Percentiles rank a stretch among this genome's conserved stretches.
Evolutionary conservation across 2,797 vertebrate genomes (phyloP).

Genomic region (Pangasius djambal): DNA sequence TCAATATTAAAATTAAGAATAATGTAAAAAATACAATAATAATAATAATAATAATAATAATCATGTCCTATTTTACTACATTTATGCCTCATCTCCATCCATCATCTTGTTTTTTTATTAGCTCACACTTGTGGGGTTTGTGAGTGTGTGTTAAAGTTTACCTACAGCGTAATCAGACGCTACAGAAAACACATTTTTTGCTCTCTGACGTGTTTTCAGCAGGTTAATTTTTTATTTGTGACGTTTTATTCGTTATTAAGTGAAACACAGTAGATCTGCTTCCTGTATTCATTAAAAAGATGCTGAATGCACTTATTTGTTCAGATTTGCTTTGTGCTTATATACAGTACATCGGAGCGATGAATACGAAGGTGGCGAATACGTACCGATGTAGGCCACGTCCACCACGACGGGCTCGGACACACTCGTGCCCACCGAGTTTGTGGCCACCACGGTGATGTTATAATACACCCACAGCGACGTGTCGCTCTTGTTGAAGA

Average conservation of each 20-base stretch:
- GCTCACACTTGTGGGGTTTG: not conserved
- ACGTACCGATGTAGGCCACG: slow-evolving; percentile 86
- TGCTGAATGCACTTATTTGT: not conserved
- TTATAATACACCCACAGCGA: slow-evolving; percentile 85
- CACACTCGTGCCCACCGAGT: slow-evolving; percentile 78
- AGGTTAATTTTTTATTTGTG: not conserved
- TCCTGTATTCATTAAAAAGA: not conserved
- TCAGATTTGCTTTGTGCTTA: not conserved
- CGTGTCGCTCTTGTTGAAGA: slow-evolving; percentile 88
- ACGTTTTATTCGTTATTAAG: too few species aligned
- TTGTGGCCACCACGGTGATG: slow-evolving; percentile 88
- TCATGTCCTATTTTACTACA: not conserved
- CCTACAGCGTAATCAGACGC: not conserved
- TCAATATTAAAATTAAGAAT: not conserved
- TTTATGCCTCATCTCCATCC: not conserved
- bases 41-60: too few species aligned
- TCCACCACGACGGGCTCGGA: slow-evolving; percentile 85
- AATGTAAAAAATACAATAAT: too few species aligned
- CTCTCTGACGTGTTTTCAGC: not conserved
- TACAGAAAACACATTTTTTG: not conserved
- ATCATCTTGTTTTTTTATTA: not conserved
- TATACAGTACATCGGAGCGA: not conserved
- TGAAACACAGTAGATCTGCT: not conserved
- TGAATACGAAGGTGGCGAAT: not conserved
- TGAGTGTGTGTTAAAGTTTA: not conserved